Conservation (phyloP, 2,113 vertebrate genomes). For the Onychorhynchus coronatus region DNA sequence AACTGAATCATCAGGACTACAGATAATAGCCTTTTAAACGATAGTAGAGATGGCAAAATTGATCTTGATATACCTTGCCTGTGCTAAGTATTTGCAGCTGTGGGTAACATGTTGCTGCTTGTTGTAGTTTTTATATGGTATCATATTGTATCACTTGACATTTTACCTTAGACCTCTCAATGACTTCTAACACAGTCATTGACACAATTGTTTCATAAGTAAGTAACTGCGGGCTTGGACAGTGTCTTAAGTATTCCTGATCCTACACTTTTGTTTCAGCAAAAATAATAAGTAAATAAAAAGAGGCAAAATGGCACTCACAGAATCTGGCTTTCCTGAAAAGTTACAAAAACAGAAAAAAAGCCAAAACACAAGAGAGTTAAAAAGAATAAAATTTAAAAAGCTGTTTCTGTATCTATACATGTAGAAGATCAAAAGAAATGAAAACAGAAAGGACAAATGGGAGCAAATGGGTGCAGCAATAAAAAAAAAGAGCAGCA, state of each 20-base stretch:
- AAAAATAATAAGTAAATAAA: background rate
- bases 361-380: background rate
- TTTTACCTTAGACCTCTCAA: background rate
- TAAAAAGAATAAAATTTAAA: background rate
- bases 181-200: background rate
- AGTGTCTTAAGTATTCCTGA: background rate
- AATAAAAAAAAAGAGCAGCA: background rate
- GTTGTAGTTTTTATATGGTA: background rate
- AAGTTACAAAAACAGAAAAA: background rate
- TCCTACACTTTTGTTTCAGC: background rate
- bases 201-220: background rate
- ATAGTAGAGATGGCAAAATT: background rate
- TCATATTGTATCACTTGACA: background rate
- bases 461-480: background rate
- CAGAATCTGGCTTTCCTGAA: background rate
- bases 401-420: background rate
- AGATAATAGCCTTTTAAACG: too few relatives aligned
- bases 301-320: background rate
- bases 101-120: background rate
- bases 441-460: background rate
- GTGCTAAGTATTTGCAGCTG: background rate
- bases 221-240: slow-evolving; percentile 17
- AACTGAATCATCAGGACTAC: too few relatives aligned
- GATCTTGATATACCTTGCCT: background rate
- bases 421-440: background rate